Evolutionary conservation across 2,797 vertebrate species (phyloP).

Genomic region (Oreonectes daqikongensis): DNA sequence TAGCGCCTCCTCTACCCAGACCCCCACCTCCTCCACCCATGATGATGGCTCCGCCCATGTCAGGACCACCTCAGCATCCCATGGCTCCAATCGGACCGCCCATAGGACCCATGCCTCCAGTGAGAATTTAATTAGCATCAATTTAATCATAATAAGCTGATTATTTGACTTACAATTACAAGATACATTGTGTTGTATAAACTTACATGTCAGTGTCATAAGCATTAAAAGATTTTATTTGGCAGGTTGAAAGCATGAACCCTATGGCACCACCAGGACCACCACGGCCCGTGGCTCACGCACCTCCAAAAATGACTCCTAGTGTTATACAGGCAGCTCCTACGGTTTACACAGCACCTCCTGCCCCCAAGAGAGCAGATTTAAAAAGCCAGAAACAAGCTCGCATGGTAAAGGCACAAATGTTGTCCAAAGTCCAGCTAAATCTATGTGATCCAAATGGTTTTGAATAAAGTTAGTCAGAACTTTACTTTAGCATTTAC

Average conservation of each 20-base stretch:
- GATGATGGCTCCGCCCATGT: slow-evolving; percentile 83
- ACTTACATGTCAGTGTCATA: background rate
- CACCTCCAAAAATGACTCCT: slow-evolving; percentile 73
- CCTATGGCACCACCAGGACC: slow-evolving; percentile 66
- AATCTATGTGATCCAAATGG: no score
- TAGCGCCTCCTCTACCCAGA: slow-evolving; percentile 84
- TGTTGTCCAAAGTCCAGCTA: background rate
- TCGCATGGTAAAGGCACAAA: slow-evolving; percentile 70
- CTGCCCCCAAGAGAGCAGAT: slow-evolving; percentile 72
- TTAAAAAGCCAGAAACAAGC: slow-evolving; percentile 73
- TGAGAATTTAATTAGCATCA: no score
- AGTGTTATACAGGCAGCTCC: slow-evolving; percentile 84
- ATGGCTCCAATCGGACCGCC: slow-evolving; percentile 64
- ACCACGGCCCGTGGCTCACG: slow-evolving; percentile 62
- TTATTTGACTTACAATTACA: background rate
- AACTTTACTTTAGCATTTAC: background rate
- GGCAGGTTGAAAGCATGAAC: slow-evolving; percentile 73
- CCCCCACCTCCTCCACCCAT: slow-evolving; percentile 89
- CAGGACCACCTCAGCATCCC: slow-evolving; percentile 71
- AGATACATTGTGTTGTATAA: background rate
- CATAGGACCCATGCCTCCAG: slow-evolving; percentile 72
- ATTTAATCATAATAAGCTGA: background rate
- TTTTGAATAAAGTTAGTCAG: no score
- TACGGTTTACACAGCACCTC: slow-evolving; percentile 81
- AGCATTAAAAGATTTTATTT: slow-evolving; percentile 1